Percentiles rank a stretch among this genome's conserved stretches.
Evolutionary conservation across 2,888 invertebrate species (phyloP).

Genomic region (Oscheius sp.): DNA sequence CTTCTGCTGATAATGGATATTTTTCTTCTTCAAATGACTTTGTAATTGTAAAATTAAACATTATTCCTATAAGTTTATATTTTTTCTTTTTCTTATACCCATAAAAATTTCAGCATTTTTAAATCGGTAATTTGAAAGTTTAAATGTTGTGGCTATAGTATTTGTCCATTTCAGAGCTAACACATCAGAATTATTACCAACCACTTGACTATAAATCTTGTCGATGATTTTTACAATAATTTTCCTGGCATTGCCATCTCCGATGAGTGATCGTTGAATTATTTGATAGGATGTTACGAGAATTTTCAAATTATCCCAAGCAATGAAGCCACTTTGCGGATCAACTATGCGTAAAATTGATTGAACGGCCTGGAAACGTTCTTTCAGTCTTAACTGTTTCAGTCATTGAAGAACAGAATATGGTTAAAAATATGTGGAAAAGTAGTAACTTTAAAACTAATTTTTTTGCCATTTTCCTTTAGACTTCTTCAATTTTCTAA

Average conservation of each 20-base stretch:
- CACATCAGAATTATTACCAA: constrained; percentile 49
- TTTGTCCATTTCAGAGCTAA: constrained; percentile 46
- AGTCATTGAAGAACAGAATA: too few species aligned
- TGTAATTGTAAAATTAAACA: constrained; percentile 61
- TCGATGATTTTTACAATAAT: constrained; percentile 44
- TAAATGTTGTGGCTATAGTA: constrained; percentile 43
- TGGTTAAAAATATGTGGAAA: too few species aligned
- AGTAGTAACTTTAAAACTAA: neutral
- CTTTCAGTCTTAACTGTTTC: too few species aligned
- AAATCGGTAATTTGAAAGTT: constrained; percentile 55
- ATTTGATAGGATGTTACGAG: neutral
- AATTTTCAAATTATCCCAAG: constrained; percentile 3
- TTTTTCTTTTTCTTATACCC: constrained; percentile 30
- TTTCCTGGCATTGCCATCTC: constrained; percentile 55
- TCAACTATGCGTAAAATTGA: constrained; percentile 3
- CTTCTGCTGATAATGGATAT: constrained; percentile 52
- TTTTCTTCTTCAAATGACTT: constrained; percentile 56
- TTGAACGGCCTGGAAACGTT: constrained; percentile 31
- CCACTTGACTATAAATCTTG: constrained; percentile 40
- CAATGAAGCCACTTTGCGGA: constrained; percentile 16
- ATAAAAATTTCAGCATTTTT: constrained; percentile 52
- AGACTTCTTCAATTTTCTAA: neutral
- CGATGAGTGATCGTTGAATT: constrained; percentile 39
- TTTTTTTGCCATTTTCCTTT: neutral
- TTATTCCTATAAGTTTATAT: constrained; percentile 39